These are phyloP conservation scores for Caenorhabditis panamensis DNA, from an alignment of 2,888 invertebrate genomes.

Conservation along the genomic window DNA sequence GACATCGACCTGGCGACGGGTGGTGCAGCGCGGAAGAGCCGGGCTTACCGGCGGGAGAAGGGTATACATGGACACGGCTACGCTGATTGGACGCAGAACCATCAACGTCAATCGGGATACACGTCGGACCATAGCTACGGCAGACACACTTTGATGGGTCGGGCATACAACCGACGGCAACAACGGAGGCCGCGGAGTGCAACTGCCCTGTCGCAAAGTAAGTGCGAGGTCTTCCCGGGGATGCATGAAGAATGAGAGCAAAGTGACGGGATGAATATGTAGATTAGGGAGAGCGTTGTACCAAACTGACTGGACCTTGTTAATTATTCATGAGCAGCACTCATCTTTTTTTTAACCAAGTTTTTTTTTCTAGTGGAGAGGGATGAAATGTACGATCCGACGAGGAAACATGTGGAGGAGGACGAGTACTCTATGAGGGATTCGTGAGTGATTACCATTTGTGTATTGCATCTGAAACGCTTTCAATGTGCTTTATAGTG, in stretches of 20 bases:
- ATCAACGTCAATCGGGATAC: conserved; percentile 63
- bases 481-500: conserved; percentile 53
- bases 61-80: conserved; percentile 50
- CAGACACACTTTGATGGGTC: conserved; percentile 52
- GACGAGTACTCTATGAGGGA: conserved; percentile 52
- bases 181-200: conserved; percentile 73
- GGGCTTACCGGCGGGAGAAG: conserved; percentile 64
- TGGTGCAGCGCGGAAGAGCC: conserved; percentile 62
- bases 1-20: conserved; percentile 62
- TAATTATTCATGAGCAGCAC: conserved; percentile 48
- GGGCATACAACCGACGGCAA: conserved; percentile 61
- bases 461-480: conserved; percentile 33
- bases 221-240: conserved; percentile 26
- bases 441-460: conserved; percentile 27
- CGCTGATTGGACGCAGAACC: conserved; percentile 68
- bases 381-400: conserved; percentile 68
- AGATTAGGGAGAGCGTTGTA: conserved; percentile 30
- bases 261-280: conserved; percentile 49
- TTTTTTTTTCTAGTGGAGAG: conserved; percentile 67
- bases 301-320: conserved; percentile 32
- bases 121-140: conserved; percentile 73
- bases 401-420: conserved; percentile 37
- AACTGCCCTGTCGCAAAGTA: conserved; percentile 74
- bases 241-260: conserved; percentile 34
- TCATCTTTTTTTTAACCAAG: conserved; percentile 16